Evolutionary conservation across 2,113 vertebrate genomes (phyloP).

Genomic region (Phyllostomus discolor): DNA sequence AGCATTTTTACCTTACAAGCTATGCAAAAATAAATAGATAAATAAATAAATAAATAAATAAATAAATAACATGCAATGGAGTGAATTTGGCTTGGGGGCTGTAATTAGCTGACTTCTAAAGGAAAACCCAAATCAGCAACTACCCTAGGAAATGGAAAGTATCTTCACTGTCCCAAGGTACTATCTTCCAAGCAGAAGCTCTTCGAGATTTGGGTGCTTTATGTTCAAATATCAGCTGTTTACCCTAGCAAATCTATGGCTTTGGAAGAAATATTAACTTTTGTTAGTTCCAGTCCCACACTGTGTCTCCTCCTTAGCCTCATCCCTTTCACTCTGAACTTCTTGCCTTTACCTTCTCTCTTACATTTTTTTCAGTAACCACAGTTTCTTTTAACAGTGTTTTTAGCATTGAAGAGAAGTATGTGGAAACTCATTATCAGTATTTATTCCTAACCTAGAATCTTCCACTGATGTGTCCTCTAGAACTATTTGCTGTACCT

Average conservation of each 20-base stretch:
- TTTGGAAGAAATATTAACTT: background rate
- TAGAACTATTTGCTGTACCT: background rate
- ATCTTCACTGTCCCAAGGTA: background rate
- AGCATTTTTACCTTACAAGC: background rate
- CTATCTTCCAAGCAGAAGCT: background rate
- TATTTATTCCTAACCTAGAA: constrained; percentile 36
- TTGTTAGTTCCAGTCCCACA: background rate
- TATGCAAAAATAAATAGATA: no score
- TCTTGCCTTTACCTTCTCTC: background rate
- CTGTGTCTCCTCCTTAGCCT: background rate
- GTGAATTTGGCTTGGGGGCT: background rate
- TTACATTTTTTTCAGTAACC: background rate
- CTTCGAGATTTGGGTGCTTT: background rate
- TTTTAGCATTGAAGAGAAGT: background rate
- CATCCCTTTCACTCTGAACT: background rate
- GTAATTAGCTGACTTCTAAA: background rate
- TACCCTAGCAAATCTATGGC: background rate
- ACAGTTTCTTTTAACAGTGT: background rate
- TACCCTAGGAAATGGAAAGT: background rate
- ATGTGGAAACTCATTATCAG: background rate
- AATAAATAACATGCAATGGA: background rate
- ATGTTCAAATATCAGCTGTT: background rate
- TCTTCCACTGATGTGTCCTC: background rate
- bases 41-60: background rate
- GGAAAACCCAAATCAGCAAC: background rate